Percentiles rank a stretch among this genome's conserved stretches.
phyloP scores from a whole-genome alignment of 2,113 vertebrate species.

The Solea senegalensis region DNA sequence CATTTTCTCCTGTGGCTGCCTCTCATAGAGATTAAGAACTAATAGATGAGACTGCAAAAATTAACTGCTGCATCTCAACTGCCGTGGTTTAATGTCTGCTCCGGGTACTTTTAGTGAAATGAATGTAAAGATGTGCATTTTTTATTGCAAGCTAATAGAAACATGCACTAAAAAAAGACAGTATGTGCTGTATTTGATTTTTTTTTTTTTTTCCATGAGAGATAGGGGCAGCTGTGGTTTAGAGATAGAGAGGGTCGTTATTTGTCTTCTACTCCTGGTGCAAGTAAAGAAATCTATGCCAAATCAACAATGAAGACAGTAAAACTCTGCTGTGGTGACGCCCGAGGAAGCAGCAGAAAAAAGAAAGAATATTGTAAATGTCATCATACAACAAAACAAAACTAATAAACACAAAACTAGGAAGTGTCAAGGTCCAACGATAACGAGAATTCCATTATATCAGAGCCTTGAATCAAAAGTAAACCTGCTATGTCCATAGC shows the following conservation, averaged over 20 bases:
- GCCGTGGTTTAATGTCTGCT: neutral
- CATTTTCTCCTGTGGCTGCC: neutral
- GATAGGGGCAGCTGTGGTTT: neutral
- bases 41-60: neutral
- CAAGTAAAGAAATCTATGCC: too few relatives aligned
- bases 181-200: too few relatives aligned
- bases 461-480: conserved; percentile 13
- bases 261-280: too few relatives aligned
- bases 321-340: too few relatives aligned
- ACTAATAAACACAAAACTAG: neutral
- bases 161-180: too few relatives aligned
- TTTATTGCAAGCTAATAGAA: too few relatives aligned
- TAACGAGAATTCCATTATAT: neutral
- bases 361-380: neutral
- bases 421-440: neutral
- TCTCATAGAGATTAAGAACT: neutral
- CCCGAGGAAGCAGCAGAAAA: too few relatives aligned
- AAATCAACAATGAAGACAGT: too few relatives aligned
- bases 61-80: neutral
- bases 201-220: neutral
- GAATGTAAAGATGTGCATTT: neutral
- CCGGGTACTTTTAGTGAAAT: neutral
- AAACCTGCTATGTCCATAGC: conserved; percentile 8
- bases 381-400: neutral
- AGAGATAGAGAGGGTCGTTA: too few relatives aligned